Conservation (phyloP, 2,113 vertebrate genomes). For the Girardinichthys multiradiatus region DNA sequence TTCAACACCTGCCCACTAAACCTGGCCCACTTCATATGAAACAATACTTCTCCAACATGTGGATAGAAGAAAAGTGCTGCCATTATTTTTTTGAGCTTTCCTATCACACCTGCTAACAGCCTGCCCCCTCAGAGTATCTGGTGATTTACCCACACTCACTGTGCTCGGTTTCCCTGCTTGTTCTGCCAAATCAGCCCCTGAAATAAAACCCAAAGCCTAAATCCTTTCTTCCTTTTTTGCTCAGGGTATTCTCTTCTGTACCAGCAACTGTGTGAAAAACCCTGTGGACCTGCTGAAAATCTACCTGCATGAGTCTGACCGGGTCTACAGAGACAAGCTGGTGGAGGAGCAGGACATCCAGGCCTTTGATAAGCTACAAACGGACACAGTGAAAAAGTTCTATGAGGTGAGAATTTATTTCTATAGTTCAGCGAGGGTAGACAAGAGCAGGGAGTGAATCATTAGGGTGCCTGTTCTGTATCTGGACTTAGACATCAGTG, state of each 20-base stretch:
- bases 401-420: conserved; percentile 83
- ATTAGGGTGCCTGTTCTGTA: conserved; percentile 63
- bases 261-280: conserved; percentile 82
- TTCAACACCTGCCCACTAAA: conserved; percentile 17
- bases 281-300: conserved; percentile 86
- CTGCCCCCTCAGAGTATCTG: conserved; percentile 43
- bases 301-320: conserved; percentile 89
- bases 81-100: conserved; percentile 36
- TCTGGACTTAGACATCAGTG: conserved; percentile 60
- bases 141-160: conserved; percentile 33
- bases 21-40: conserved; percentile 12
- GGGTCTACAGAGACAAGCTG: conserved; percentile 93
- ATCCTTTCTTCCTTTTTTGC: conserved; percentile 22
- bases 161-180: conserved; percentile 30
- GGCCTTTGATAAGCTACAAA: conserved; percentile 89
- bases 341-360: conserved; percentile 84
- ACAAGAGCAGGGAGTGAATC: conserved; percentile 37
- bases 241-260: conserved; percentile 91
- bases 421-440: conserved; percentile 49
- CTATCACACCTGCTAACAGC: conserved; percentile 43
- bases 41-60: conserved; percentile 20
- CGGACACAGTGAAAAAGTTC: conserved; percentile 85
- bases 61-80: conserved; percentile 27
- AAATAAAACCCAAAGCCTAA: conserved; percentile 30
- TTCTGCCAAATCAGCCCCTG: conserved; percentile 24